phyloP scores from a whole-genome alignment of 1,140 invertebrate genomes.

The Papilio helenus region DNA sequence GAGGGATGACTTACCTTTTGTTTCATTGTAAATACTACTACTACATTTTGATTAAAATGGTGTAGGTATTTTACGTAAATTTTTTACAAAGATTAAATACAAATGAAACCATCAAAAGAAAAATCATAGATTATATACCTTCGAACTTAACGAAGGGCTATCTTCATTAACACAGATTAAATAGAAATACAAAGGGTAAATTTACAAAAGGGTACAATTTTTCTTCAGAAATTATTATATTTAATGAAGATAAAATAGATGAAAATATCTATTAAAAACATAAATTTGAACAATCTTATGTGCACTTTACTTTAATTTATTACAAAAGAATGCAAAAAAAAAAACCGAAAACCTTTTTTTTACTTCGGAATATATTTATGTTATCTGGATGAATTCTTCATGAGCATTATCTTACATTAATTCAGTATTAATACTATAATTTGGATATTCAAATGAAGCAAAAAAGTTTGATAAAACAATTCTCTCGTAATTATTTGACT shows the following conservation, averaged over 20 bases:
- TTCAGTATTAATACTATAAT: not conserved
- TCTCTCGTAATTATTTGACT: conserved; percentile 1
- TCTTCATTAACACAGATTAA: not conserved
- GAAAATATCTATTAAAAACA: not conserved
- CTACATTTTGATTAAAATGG: not conserved
- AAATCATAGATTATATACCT: not conserved
- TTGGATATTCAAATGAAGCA: not conserved
- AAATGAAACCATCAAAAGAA: not conserved
- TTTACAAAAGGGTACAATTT: not conserved
- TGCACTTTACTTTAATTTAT: no score
- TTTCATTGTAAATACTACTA: not conserved
- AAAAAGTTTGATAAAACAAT: not conserved
- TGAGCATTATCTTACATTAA: not conserved
- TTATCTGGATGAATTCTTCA: no score
- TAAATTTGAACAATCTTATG: no score
- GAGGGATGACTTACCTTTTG: not conserved
- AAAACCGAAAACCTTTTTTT: no score
- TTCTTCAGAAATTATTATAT: not conserved
- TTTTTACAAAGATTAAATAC: not conserved
- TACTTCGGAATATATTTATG: no score
- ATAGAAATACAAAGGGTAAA: not conserved
- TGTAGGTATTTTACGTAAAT: not conserved
- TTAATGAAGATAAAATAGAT: not conserved
- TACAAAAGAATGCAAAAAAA: no score
- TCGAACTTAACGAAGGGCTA: not conserved